Base-by-base conservation (phyloP, 2,113 vertebrate species). In the Fulica atra region DNA sequence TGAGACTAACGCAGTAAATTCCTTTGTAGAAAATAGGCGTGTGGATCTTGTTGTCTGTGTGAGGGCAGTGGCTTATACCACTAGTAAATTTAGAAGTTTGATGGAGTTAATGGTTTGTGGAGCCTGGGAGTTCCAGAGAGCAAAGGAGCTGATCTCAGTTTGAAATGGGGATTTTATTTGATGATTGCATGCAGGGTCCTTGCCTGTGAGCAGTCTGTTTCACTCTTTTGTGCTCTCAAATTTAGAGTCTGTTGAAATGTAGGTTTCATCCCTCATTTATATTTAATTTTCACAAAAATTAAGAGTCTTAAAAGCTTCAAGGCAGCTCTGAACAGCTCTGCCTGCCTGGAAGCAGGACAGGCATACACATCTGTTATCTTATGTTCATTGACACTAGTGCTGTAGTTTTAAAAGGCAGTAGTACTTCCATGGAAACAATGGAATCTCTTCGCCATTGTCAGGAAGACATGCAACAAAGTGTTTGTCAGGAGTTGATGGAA, bases 221-320 rank as follows among this genome's bases (percentile, higher is more conserved):
- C 38, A 18, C 13, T 83, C 46, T 82, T 48, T 74, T 46, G 33
- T 96, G 59, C 72, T 88, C 35, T 74, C 35, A 71, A 13, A 73
- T 77, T 72, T 70, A 56, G 60, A 86, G 54, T 64, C 77, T 53
- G 8, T 89, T 78, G 64, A 88, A 94, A 81, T 83, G 33, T 81
- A 70, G n/a, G 33, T 66, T 77, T 92, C 48, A n/a, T 64, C 69
- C 53, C 28, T 92, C 25, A 64, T 73, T 94, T 92, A 65, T 86
- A 91, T 82, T 93, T 54, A 92, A 89, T 63, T 92, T 70, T 66
- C 51, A 70, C 14, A 25, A 77, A 90, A 90, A 91, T 69, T 36
- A 72, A 44, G 31, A 56, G 15, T 82, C 51, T 38, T 88, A 51
- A 63, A 88, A 83, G 38, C 80, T 83, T 86, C 35, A 51, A 36